Evolutionary conservation across 2,888 invertebrate species (phyloP).

Genomic region (Pecten maximus): DNA sequence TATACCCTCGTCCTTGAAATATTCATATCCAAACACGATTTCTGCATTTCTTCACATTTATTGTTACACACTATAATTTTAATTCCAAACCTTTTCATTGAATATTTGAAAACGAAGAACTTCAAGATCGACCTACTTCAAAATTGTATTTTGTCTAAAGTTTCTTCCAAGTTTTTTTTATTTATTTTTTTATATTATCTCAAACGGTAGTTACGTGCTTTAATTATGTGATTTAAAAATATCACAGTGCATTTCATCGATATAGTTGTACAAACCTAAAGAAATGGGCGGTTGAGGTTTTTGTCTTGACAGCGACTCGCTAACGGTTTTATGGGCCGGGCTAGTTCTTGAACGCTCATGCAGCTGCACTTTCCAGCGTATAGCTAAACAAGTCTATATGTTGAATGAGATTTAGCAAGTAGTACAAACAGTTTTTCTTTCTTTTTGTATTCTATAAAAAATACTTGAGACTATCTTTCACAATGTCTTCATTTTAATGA

Average conservation of each 20-base stretch:
- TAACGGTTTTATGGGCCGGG: constrained; percentile 2
- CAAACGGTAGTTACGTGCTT: too few species aligned
- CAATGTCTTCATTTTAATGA: too few species aligned
- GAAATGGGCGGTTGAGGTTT: background rate
- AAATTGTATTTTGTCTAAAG: background rate
- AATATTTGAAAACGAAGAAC: background rate
- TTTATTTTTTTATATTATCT: background rate
- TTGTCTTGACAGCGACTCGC: background rate
- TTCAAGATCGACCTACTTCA: background rate
- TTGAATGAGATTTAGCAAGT: too few species aligned
- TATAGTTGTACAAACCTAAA: background rate
- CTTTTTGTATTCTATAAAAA: too few species aligned
- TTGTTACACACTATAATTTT: background rate
- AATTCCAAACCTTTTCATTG: background rate
- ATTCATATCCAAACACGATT: background rate
- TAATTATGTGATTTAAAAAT: background rate
- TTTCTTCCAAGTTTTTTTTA: too few species aligned
- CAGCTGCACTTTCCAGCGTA: background rate
- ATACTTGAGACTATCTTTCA: too few species aligned
- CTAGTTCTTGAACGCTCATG: background rate
- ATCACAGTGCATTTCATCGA: too few species aligned
- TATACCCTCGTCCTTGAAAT: background rate
- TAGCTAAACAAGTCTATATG: too few species aligned
- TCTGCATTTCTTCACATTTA: background rate
- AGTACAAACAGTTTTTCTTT: too few species aligned